Percentiles rank a stretch among this genome's conserved stretches.
Evolutionary conservation across 2,888 invertebrate genomes (phyloP).

Genomic region (Drosophila fulvimacula): DNA sequence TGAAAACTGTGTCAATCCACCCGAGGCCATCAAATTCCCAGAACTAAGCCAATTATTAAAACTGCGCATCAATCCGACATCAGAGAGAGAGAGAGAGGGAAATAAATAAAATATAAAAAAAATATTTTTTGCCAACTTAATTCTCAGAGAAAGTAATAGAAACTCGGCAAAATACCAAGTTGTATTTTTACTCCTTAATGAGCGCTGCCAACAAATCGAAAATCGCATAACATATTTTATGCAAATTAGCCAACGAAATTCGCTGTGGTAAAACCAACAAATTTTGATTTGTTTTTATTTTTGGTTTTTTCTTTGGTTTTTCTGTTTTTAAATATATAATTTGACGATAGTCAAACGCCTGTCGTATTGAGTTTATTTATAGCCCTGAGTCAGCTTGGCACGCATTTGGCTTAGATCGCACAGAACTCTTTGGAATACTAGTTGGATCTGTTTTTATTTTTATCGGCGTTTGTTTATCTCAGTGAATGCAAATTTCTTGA

Average conservation of each 20-base stretch:
- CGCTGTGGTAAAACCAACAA: constrained; percentile 63
- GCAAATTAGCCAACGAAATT: constrained; percentile 53
- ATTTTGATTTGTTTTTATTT: constrained; percentile 42
- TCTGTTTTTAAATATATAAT: constrained; percentile 10
- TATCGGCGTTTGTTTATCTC: constrained; percentile 46
- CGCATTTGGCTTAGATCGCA: constrained; percentile 51
- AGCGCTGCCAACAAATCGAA: constrained; percentile 23
- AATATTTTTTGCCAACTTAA: constrained; percentile 12
- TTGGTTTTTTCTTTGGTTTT: constrained; percentile 13
- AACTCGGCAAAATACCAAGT: constrained; percentile 49
- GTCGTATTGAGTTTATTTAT: constrained; percentile 62
- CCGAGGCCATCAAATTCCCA: constrained; percentile 42
- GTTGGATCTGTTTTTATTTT: constrained; percentile 4
- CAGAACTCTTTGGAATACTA: constrained; percentile 3
- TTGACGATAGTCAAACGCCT: constrained; percentile 10
- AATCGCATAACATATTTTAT: constrained; percentile 60
- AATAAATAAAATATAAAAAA: not conserved
- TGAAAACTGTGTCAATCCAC: constrained; percentile 63
- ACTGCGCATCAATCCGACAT: constrained; percentile 48
- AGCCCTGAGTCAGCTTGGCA: constrained; percentile 66
- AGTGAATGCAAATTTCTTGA: constrained; percentile 54
- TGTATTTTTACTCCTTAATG: constrained; percentile 32
- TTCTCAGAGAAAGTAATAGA: constrained; percentile 73
- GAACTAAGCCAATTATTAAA: constrained; percentile 30
- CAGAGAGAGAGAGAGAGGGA: not conserved